Percentiles rank a stretch among this genome's conserved stretches.
These are phyloP conservation scores for Aphaenogaster floridana DNA, from an alignment of 1,140 invertebrate species.

Conservation along the genomic window DNA sequence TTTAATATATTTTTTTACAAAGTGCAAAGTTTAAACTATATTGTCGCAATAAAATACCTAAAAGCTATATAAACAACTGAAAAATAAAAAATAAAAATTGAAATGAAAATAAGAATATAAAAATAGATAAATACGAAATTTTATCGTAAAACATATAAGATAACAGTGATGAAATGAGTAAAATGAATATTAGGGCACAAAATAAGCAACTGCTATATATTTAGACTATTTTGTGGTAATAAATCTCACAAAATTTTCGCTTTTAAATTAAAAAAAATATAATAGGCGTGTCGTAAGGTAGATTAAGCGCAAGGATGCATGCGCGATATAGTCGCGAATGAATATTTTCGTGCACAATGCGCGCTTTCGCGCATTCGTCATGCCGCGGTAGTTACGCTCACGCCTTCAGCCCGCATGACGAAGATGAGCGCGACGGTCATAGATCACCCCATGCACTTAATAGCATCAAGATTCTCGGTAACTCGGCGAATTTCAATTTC, in stretches of 20 bases:
- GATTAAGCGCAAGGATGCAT: not conserved
- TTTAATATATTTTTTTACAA: not conserved
- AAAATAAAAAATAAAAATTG: not conserved
- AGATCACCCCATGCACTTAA: slow-evolving; percentile 34
- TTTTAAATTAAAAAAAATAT: not conserved
- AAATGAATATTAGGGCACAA: not conserved
- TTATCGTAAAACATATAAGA: not conserved
- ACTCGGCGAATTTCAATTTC: slow-evolving; percentile 71
- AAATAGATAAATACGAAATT: not conserved
- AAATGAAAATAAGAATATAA: not conserved
- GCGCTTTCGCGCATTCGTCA: slow-evolving; percentile 22
- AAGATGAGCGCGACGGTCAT: slow-evolving; percentile 39
- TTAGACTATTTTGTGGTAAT: not conserved
- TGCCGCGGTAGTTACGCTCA: not conserved
- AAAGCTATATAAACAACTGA: not conserved
- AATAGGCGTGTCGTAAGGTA: not conserved
- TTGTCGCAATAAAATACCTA: not conserved
- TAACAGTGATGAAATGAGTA: not conserved
- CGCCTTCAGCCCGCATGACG: slow-evolving; percentile 27
- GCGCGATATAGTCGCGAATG: not conserved
- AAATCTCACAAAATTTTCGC: not conserved
- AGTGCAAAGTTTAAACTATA: not conserved
- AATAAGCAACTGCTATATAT: not conserved
- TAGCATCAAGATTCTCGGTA: slow-evolving; percentile 43
- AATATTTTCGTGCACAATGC: slow-evolving; percentile 36